Evolutionary conservation across 2,888 invertebrate genomes (phyloP), one percentile per base, ranked within the genome.

Genomic region (Xylophagus ater): DNA sequence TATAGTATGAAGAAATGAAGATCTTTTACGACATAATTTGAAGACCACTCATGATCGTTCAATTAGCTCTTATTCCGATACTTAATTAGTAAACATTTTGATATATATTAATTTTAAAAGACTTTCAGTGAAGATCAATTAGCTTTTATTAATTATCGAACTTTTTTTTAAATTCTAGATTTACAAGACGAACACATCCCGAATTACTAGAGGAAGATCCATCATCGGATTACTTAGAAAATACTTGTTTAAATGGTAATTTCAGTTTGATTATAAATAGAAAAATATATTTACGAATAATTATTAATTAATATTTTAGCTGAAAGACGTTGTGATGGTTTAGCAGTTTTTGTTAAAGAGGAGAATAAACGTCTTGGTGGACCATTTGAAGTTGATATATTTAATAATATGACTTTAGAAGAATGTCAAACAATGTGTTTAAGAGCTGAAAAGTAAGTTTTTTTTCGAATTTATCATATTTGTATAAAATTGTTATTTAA

Each of bases 381-480:
- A 29, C 86, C 88, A 4, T 88, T 88, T 58, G 87, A 88, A 62
- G 85, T 86, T 24, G 88, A 88, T 57, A 78, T 86, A 24, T 85
- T 85, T 57, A 82, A 80, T 32, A 87, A 88, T 57, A 74, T 88
- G 64, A 86, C 87, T 4, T 66, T 88, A 46, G 83, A 87, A 50
- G 88, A 89, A 66, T 89, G 89, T 53, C 87, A 88, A 60, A 78
- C 81, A 3, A 81, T 86, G 73, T 89, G 89, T 57, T 73, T 88
- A 28, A 70, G 84, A 41, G 86, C 87, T 10, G 87, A 88, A 60
- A 87, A 86, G 74, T 88, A 71, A 70, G 67, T 55, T 17, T 47
- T 30, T 31, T 18, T 17, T 29, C 19, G 34, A 32, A 25, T 37
- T 23, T 35, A 35, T 18, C 8, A 10, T 9, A 26, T 14, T 15